Base-by-base conservation (phyloP, 1,140 invertebrate species). In the Drosophila bifasciata region DNA sequence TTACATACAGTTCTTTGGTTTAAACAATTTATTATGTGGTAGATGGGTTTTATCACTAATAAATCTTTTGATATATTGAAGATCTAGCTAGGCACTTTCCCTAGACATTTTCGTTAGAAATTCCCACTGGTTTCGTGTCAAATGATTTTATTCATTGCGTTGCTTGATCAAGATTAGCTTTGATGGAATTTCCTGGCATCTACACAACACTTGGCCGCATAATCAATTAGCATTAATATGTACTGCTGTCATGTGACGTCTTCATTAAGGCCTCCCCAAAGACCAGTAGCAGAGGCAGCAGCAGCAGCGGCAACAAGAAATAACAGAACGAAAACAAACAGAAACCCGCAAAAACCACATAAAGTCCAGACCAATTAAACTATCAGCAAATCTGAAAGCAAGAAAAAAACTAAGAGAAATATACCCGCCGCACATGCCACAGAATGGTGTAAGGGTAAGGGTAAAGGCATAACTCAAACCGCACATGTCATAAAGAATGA, bases 311-410 rank as follows among this genome's bases (percentile, higher is more conserved):
- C 6, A 55, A 11, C 19, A 16, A 61, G 46, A 55, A 55, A 43
- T 17, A 40, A 44, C 25, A 53, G 25, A 45, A n/a, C n/a, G 28
- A 44, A 17, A 52, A 40, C 49, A 44, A 73, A 64, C 48, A 61
- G 55, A 62, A 62, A 60, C 55, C 32, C 49, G 53, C 61, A 73
- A 56, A 58, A 57, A 28, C 21, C 48, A 68, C 69, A 79, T 79
- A 61, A 59, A 76, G 66, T 85, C 76, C 50, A 69, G 78, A 69
- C 71, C 80, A 84, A 84, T 84, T 84, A 84, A 84, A 84, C 67
- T 86, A 84, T 86, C 80, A 84, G 81, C 62, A 67, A 36, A 84
- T 84, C 81, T 80, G 56, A 86, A 59, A 79, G 67, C 57, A 60
- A n/a, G 44, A 70, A 32, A 62, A 62, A 45, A 40, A 28, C n/a